phyloP scores from a whole-genome alignment of 2,113 vertebrate species.

The Sander lucioperca region DNA sequence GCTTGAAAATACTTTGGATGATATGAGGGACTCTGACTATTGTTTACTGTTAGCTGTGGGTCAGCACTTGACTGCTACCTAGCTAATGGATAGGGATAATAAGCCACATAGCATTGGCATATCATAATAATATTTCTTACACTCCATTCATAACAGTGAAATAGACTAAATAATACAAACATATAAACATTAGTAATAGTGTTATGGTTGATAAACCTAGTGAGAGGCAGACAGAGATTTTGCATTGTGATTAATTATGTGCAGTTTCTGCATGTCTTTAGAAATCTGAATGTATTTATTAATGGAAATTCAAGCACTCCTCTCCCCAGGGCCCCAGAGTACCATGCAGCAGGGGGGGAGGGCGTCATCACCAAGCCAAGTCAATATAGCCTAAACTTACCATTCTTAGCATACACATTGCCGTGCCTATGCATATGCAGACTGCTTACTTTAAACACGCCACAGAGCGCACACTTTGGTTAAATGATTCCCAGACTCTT shows the following conservation, averaged over 20 bases:
- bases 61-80: not conserved
- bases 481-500: slow-evolving; percentile 10
- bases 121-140: not conserved
- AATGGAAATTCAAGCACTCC: slow-evolving; percentile 8
- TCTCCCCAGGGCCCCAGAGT: not conserved
- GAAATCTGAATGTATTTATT: not conserved
- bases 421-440: slow-evolving; percentile 15
- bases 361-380: not conserved
- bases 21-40: not conserved
- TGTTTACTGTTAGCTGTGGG: not conserved
- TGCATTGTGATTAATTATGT: not conserved
- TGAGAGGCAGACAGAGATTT: not conserved
- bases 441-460: not conserved
- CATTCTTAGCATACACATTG: not conserved
- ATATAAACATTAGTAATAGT: not conserved
- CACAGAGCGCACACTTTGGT: not conserved
- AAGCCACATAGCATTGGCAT: too few species aligned
- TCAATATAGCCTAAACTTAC: slow-evolving; percentile 22
- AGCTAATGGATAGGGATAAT: too few species aligned
- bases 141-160: too few species aligned
- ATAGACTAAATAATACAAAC: not conserved
- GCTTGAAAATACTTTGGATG: not conserved
- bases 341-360: not conserved
- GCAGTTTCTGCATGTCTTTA: not conserved
- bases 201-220: not conserved